phyloP scores from a whole-genome alignment of 2,797 vertebrate genomes.

The Orientallactaga sibirica region DNA sequence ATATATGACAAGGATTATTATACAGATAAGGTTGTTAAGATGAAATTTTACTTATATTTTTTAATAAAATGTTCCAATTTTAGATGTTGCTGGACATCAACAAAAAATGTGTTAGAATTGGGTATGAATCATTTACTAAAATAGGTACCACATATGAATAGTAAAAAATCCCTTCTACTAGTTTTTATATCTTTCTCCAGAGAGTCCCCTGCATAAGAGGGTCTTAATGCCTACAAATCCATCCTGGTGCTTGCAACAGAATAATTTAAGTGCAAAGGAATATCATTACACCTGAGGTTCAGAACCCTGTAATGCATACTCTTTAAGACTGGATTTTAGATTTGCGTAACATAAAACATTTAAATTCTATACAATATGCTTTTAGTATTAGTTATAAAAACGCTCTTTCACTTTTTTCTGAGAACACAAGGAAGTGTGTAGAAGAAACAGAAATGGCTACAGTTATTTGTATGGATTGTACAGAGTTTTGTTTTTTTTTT shows the following conservation, averaged over 20 bases:
- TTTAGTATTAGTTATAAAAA: slow-evolving; percentile 41
- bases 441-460: slow-evolving; percentile 41
- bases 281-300: slow-evolving; percentile 20
- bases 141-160: not conserved
- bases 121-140: slow-evolving; percentile 37
- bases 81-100: slow-evolving; percentile 23
- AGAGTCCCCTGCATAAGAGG: not conserved
- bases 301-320: slow-evolving; percentile 9
- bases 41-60: slow-evolving; percentile 62
- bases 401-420: not conserved
- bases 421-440: not conserved
- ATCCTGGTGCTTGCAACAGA: slow-evolving; percentile 13
- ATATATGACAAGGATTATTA: not conserved
- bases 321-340: slow-evolving; percentile 26
- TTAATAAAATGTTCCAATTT: slow-evolving; percentile 51
- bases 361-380: slow-evolving; percentile 29
- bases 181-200: slow-evolving; percentile 58
- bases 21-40: slow-evolving; percentile 30
- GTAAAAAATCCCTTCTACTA: slow-evolving; percentile 39
- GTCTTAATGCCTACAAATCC: not conserved
- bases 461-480: not conserved
- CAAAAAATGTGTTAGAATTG: slow-evolving; percentile 56
- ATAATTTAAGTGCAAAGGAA: slow-evolving; percentile 49
- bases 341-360: slow-evolving; percentile 39
- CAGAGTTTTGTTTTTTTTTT: not conserved